Evolutionary conservation across 2,797 vertebrate genomes (phyloP), one percentile per base, ranked within the genome.

Genomic region (Falco columbarius): DNA sequence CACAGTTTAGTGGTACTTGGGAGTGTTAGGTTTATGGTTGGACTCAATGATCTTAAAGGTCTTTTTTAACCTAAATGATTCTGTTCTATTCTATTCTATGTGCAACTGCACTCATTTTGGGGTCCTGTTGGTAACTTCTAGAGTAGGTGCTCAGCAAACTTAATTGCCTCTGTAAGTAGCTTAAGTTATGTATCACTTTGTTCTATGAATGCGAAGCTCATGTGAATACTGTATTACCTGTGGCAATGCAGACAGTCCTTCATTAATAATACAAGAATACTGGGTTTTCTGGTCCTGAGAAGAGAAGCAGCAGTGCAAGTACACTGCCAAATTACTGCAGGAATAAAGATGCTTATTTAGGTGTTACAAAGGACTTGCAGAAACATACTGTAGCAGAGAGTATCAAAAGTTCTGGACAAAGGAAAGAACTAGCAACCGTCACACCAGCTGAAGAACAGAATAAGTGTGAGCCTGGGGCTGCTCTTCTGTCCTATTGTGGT

Each of bases 241-340:
- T 95, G 89, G 89, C 90, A 92, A 82, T 82, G 74, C 71, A 95
- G 82, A 89, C 76, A 81, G 81, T 76, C 51, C 71, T 86, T 90
- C 74, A 80, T 94, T 89, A 94, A 91, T 93, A 86, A 80, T 94
- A 85, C 32, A 91, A 74, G 29, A 89, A 68, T 66, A 42, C 42
- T 58, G 65, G 19, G 40, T 65, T 94, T 90, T 88, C 72, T 93
- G 65, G 40, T 91, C 75, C 61, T 74, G 52, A 66, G 56, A 59
- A 82, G 52, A 87, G 81, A 85, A 93, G 40, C 32, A 92, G 75
- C 65, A 88, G 65, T 9, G 1, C 38, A 44, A 83, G 38, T 65
- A 62, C 17, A 9, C 0, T 8, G 79, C 72, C 61, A 93, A 67
- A 91, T 94, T 83, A 82, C 74, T 91, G 46, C 75, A 83, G 52